These are phyloP conservation scores for Atrichornis clamosus DNA, from an alignment of 2,113 vertebrate species.

Conservation along the genomic window DNA sequence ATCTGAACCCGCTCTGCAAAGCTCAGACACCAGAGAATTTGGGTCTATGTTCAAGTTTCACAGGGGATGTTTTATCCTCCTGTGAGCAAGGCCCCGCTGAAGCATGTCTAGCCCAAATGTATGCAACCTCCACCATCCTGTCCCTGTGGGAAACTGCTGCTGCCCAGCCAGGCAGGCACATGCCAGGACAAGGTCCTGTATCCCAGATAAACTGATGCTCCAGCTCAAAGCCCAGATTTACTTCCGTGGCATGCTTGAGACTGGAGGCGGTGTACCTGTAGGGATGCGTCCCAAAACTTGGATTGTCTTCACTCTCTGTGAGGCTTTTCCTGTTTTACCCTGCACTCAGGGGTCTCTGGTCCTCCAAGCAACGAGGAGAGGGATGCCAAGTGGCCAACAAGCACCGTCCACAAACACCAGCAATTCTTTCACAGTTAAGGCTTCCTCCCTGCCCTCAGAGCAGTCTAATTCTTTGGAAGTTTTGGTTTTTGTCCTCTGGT, in stretches of 20 bases:
- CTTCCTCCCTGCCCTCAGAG: neutral
- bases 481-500: neutral
- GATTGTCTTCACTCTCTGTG: neutral
- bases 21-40: neutral
- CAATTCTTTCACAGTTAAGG: neutral
- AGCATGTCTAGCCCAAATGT: neutral
- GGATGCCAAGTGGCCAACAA: neutral
- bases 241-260: neutral
- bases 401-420: neutral
- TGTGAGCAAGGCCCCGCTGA: neutral
- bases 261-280: rapidly evolving
- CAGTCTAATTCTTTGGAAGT: neutral
- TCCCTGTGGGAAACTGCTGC: neutral
- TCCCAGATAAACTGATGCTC: neutral
- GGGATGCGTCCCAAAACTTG: neutral
- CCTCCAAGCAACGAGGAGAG: neutral
- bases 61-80: neutral
- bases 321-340: neutral
- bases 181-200: neutral
- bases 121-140: too few species aligned
- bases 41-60: neutral
- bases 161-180: neutral
- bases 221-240: neutral
- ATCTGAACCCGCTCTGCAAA: neutral
- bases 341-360: neutral